phyloP scores from a whole-genome alignment of 2,113 vertebrate species.

The Myodes glareolus region DNA sequence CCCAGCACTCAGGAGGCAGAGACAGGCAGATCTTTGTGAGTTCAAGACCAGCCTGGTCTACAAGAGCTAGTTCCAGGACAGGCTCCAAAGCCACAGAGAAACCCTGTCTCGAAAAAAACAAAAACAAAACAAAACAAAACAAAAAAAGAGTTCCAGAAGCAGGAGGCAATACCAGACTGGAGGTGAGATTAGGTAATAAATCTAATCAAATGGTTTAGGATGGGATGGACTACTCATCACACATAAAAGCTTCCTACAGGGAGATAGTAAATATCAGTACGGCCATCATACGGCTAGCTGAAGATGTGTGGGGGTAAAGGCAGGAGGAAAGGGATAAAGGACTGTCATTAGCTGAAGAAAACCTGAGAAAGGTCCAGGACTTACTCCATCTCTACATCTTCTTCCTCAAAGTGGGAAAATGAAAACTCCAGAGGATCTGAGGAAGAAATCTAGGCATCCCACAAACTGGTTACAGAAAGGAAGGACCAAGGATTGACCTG shows the following conservation, averaged over 20 bases:
- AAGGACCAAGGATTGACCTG: neutral
- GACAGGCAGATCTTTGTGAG: no score
- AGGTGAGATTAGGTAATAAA: constrained; percentile 16
- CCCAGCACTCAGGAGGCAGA: no score
- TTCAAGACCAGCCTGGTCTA: no score
- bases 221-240: neutral
- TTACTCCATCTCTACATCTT: neutral
- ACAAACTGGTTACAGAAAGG: neutral
- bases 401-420: neutral
- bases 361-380: neutral
- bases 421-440: neutral
- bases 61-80: no score
- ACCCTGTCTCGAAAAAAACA: no score
- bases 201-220: constrained; percentile 29
- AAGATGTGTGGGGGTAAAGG: constrained; percentile 2
- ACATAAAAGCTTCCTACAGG: neutral
- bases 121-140: no score
- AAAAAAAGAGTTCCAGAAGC: constrained; percentile 12
- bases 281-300: neutral
- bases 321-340: neutral
- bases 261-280: neutral
- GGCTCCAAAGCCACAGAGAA: no score
- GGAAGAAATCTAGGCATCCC: neutral
- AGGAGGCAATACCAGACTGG: neutral
- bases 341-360: neutral